Percentiles rank a stretch among this genome's conserved stretches.
phyloP scores from a whole-genome alignment of 2,888 invertebrate genomes.

The Tinea pellionella region DNA sequence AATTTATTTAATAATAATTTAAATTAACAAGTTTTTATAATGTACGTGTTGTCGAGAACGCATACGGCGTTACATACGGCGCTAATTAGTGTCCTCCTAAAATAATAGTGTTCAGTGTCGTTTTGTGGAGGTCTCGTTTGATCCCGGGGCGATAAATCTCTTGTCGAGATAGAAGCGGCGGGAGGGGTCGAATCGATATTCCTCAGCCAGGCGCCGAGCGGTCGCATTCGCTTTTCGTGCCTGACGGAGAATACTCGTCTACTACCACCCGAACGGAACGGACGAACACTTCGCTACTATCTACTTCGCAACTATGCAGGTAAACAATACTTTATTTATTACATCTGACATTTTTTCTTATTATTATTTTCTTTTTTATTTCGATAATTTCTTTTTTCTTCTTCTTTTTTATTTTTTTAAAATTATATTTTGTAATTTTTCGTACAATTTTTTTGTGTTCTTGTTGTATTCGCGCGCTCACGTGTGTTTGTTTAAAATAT shows the following conservation, averaged over 20 bases:
- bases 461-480: not conserved
- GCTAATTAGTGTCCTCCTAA: not conserved
- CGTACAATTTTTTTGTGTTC: not conserved
- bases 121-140: not conserved
- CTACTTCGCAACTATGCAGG: not conserved
- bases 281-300: not conserved
- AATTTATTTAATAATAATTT: no score
- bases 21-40: no score
- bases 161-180: not conserved
- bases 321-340: not conserved
- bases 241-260: not conserved
- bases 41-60: no score
- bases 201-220: not conserved
- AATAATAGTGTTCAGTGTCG: not conserved
- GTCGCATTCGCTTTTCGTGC: not conserved
- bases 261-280: not conserved
- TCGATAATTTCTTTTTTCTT: not conserved
- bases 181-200: not conserved
- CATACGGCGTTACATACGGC: not conserved
- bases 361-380: not conserved
- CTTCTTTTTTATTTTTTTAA: not conserved
- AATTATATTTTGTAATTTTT: not conserved
- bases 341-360: not conserved
- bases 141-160: conserved; percentile 2
- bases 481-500: no score